These are phyloP conservation scores for Myathropa florea DNA, from an alignment of 2,888 invertebrate species.

Conservation along the genomic window DNA sequence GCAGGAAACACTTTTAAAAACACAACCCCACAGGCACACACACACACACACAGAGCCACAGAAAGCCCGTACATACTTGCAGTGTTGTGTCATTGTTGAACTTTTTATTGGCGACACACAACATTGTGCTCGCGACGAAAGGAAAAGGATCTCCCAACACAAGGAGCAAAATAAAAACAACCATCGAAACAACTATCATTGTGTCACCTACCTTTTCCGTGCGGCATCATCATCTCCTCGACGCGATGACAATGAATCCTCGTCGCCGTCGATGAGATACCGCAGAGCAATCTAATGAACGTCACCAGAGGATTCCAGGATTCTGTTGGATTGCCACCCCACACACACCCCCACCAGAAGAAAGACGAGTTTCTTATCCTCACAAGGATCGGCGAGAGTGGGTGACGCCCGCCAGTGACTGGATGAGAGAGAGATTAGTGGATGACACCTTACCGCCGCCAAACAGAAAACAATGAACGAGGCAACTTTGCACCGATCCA, in stretches of 20 bases:
- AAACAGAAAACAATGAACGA: neutral
- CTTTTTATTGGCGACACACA: slow-evolving; percentile 8
- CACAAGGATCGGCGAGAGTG: neutral
- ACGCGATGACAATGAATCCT: slow-evolving; percentile 6
- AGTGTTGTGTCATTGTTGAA: slow-evolving; percentile 9
- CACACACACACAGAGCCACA: neutral
- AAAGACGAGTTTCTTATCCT: neutral
- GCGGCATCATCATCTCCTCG: slow-evolving; percentile 1
- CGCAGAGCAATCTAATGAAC: slow-evolving; percentile 34
- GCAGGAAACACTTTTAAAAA: neutral
- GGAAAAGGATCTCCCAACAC: neutral
- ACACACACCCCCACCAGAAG: neutral
- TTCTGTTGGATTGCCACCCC: neutral
- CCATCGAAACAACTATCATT: slow-evolving; percentile 1
- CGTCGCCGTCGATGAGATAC: neutral
- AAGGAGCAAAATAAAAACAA: neutral
- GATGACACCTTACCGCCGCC: neutral
- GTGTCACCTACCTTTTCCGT: slow-evolving; percentile 7
- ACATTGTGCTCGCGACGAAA: slow-evolving; percentile 14
- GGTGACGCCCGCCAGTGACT: neutral
- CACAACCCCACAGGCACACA: no score
- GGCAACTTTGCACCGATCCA: slow-evolving; percentile 11
- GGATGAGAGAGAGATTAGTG: neutral
- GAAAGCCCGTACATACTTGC: neutral
- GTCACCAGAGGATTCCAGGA: slow-evolving; percentile 8